These are phyloP conservation scores for Gnatocerus cornutus DNA, from an alignment of 2,888 invertebrate genomes.

Conservation along the genomic window DNA sequence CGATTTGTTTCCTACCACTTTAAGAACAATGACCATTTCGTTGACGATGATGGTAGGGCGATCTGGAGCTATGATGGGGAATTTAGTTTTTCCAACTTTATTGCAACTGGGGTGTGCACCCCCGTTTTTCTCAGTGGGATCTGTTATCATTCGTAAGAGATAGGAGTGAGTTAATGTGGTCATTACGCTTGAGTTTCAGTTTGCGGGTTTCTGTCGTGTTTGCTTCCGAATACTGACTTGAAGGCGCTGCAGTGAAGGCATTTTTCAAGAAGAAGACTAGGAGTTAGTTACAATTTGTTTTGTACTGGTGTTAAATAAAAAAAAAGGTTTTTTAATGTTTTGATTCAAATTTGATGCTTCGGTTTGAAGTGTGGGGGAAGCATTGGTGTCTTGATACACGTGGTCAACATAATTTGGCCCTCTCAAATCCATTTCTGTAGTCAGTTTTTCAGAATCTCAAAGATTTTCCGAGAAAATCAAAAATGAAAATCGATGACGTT, in stretches of 20 bases:
- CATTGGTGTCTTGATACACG: too few relatives aligned
- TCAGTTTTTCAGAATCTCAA: too few relatives aligned
- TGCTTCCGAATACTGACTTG: slow-evolving; percentile 63
- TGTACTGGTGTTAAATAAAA: not conserved
- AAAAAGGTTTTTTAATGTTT: not conserved
- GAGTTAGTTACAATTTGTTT: not conserved
- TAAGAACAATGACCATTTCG: slow-evolving; percentile 83
- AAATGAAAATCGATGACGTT: too few relatives aligned
- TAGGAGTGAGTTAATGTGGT: not conserved
- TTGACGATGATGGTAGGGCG: slow-evolving; percentile 82
- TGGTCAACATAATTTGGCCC: too few relatives aligned
- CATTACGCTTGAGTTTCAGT: slow-evolving; percentile 53
- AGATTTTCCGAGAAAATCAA: too few relatives aligned
- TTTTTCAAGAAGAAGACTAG: too few relatives aligned
- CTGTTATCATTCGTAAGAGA: slow-evolving; percentile 75
- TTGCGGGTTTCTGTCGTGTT: slow-evolving; percentile 57
- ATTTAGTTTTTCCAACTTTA: slow-evolving; percentile 81
- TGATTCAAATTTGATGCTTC: too few relatives aligned
- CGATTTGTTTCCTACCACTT: slow-evolving; percentile 79
- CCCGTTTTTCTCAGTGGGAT: slow-evolving; percentile 81
- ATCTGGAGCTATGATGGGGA: slow-evolving; percentile 81
- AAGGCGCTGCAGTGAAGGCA: slow-evolving; percentile 58
- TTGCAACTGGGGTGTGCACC: slow-evolving; percentile 81
- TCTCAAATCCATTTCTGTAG: too few relatives aligned
- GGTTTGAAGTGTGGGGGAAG: too few relatives aligned